Evolutionary conservation across 37 sponge, comb jelly and placozoan species (phyloP), one percentile per base, ranked within the genome.

Genomic region (Geodia barretti): DNA sequence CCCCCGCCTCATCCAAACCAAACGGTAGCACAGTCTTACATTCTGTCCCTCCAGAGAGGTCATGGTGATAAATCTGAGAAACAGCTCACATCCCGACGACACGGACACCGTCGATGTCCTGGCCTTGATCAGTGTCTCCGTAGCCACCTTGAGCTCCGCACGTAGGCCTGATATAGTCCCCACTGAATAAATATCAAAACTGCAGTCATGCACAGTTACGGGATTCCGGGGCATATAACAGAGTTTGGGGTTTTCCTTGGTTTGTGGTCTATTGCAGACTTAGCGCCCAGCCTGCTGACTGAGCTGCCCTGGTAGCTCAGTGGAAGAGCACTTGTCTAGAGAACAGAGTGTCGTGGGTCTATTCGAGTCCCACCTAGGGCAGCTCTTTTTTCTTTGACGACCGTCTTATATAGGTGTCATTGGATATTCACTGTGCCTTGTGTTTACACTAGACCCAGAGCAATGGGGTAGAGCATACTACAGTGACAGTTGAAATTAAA

Each of bases 11-110:
- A 5, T 28, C n/a, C n/a, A n/a, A n/a, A n/a, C n/a, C n/a, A 31
- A 33, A 79, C 29, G 41, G 36, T 14, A 66, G 60, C 24, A 72
- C 74, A 82, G 1, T 32, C 41, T 19, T 63, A 59, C 79, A 70
- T 35, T 85, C 93, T 3, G 83, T 82, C 25, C 54, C 42, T 95
- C 95, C 62, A 95, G 64, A 28, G 95, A 89, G 3, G 94, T 88
- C 39, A 99, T 79, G n/a, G 99, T 99, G 42, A 99, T 99, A 73
- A 99, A 99, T 21, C 99, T 81, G 0, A 97, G 80, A 58, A 99
- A 99, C 25, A 99, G 93, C 79, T 99, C 99, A 80, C 97, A 93
- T 31, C 99, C 99, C 31, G 99, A 99, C 1, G 87, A 95, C 31
- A 99, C 97, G 0, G 98, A 98, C 7, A 94, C 88, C 0, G 86